Evolutionary conservation across 2,888 invertebrate species (phyloP).

Genomic region (Iselma pallidipennis): DNA sequence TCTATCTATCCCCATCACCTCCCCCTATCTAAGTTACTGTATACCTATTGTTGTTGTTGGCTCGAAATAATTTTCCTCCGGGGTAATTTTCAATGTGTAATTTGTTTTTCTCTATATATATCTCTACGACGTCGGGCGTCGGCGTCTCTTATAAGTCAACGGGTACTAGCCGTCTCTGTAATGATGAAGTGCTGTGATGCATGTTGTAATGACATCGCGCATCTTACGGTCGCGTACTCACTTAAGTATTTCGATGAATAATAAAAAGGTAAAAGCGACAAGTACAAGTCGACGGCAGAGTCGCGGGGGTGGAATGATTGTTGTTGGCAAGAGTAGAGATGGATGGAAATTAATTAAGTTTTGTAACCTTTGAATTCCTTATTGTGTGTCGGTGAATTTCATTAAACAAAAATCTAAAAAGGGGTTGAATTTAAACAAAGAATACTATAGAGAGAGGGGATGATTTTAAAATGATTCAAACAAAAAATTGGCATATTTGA

Average conservation of each 20-base stretch:
- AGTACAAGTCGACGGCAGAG: neutral
- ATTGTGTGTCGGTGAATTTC: neutral
- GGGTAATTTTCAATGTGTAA: conserved; percentile 21
- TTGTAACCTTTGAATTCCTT: neutral
- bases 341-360: neutral
- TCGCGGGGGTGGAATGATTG: neutral
- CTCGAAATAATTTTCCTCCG: neutral
- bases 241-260: conserved; percentile 38
- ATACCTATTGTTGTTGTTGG: neutral
- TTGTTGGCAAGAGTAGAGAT: neutral
- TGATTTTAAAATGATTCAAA: too few relatives aligned
- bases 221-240: conserved; percentile 35
- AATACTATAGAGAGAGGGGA: neutral
- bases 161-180: too few relatives aligned
- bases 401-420: neutral
- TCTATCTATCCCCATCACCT: too few relatives aligned
- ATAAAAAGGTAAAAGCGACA: conserved; percentile 29
- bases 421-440: neutral
- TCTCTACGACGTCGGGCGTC: too few relatives aligned
- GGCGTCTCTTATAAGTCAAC: too few relatives aligned
- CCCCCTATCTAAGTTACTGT: too few relatives aligned
- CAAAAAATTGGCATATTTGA: too few relatives aligned
- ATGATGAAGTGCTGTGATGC: conserved; percentile 35
- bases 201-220: conserved; percentile 33
- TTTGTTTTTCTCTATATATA: conserved; percentile 15